Evolutionary conservation across 2,888 invertebrate genomes (phyloP).

Genomic region (Callosobruchus maculatus): DNA sequence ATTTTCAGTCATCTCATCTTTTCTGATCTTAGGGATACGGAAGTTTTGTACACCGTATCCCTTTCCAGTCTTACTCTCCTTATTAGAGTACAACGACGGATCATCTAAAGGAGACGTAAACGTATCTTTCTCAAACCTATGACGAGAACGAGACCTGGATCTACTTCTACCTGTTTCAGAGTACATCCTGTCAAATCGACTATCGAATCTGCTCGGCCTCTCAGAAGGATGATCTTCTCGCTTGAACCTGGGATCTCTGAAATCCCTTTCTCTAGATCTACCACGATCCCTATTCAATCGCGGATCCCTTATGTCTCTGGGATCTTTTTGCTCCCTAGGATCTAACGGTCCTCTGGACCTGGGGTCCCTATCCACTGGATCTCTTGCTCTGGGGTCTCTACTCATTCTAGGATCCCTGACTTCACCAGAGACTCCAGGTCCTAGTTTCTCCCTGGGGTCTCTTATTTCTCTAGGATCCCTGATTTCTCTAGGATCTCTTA

Average conservation of each 20-base stretch:
- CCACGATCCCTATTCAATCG: conserved; percentile 9
- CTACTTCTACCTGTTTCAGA: conserved; percentile 1
- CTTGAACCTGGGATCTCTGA: conserved; percentile 10
- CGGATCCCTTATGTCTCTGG: conserved; percentile 9
- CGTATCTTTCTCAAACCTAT: conserved; percentile 27
- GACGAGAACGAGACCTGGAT: conserved; percentile 6
- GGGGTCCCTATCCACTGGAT: conserved; percentile 4
- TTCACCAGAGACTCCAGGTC: conserved; percentile 2
- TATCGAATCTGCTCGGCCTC: conserved; percentile 1
- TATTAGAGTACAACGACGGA: conserved; percentile 47
- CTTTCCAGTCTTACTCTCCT: conserved; percentile 47
- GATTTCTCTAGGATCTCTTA: conserved; percentile 16
- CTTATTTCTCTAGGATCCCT: conserved; percentile 12
- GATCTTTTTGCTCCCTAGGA: conserved; percentile 3
- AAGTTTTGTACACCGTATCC: conserved; percentile 53
- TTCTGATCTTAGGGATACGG: conserved; percentile 52
- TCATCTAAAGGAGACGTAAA: conserved; percentile 52
- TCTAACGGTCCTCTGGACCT: conserved; percentile 8
- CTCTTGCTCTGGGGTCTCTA: conserved; percentile 10
- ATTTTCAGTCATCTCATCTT: conserved; percentile 12
- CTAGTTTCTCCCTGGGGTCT: conserved; percentile 11
- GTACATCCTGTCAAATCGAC: conserved; percentile 6
- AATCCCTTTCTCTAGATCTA: conserved; percentile 2
- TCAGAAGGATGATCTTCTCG: conserved; percentile 5
- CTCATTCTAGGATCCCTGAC: conserved; percentile 10